These are phyloP conservation scores for Nineta flava DNA, from an alignment of 2,888 invertebrate species.

Conservation along the genomic window DNA sequence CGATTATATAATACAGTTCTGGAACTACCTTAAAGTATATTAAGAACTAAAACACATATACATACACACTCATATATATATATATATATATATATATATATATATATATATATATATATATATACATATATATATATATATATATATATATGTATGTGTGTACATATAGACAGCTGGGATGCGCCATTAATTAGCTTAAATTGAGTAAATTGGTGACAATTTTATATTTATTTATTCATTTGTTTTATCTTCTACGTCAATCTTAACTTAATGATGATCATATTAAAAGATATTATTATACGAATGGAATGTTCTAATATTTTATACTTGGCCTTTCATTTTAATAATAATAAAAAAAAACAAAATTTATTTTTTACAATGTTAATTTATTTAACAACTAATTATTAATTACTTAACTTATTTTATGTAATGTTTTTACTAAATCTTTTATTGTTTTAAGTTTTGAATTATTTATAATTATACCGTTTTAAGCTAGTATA, in stretches of 20 bases:
- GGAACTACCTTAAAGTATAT: no score
- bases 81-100: constrained; percentile 1
- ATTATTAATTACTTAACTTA: not conserved
- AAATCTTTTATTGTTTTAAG: no score
- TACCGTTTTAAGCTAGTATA: no score
- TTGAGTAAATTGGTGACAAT: constrained; percentile 9
- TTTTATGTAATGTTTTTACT: not conserved
- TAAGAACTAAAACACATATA: no score
- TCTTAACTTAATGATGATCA: constrained; percentile 3
- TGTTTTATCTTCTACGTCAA: constrained; percentile 6
- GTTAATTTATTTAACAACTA: not conserved
- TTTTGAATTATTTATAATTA: no score
- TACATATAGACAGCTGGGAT: not conserved
- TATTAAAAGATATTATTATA: not conserved
- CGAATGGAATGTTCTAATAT: not conserved
- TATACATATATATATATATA: not conserved
- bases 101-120: constrained; percentile 1
- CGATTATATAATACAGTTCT: no score
- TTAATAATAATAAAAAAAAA: no score
- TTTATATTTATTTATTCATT: constrained; percentile 9
- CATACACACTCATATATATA: no score
- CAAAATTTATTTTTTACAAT: no score
- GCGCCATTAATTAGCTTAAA: constrained; percentile 7
- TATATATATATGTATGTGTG: not conserved
- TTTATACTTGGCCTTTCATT: no score